These are phyloP conservation scores for Isaurus tuberculatus DNA, from an alignment of 92 coral and sea anemone species.

Conservation along the genomic window DNA sequence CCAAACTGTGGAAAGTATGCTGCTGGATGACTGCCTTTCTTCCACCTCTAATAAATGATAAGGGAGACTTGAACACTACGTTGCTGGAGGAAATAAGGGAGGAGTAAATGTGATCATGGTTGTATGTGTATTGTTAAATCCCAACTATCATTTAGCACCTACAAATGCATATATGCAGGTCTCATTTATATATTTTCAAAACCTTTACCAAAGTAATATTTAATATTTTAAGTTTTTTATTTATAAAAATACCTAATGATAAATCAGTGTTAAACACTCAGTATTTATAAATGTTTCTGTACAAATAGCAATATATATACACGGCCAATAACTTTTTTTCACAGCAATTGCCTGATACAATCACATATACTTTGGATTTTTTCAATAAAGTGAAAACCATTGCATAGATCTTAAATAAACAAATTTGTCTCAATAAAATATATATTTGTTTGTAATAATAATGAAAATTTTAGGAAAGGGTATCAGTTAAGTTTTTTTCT, in stretches of 20 bases:
- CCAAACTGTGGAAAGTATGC: no score
- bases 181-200: background rate
- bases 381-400: slow-evolving; percentile 14
- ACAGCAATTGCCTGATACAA: slow-evolving; percentile 5
- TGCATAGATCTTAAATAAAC: slow-evolving; percentile 1
- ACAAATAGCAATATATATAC: background rate
- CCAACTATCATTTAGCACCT: background rate
- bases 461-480: slow-evolving; percentile 7
- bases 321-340: background rate
- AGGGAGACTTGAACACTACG: background rate
- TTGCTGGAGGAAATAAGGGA: background rate
- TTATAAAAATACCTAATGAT: slow-evolving; percentile 9
- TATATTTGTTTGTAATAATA: background rate
- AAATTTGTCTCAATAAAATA: slow-evolving; percentile 10
- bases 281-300: slow-evolving; percentile 10
- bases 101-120: background rate
- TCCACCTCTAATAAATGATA: background rate
- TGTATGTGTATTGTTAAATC: slow-evolving; percentile 14
- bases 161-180: background rate
- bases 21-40: background rate
- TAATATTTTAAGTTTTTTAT: background rate
- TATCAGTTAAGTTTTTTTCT: slow-evolving; percentile 20
- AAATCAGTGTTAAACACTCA: slow-evolving; percentile 19
- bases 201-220: background rate
- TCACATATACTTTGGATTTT: slow-evolving; percentile 17